Base-by-base conservation (phyloP, 2,888 invertebrate species). In the Noctua janthe region DNA sequence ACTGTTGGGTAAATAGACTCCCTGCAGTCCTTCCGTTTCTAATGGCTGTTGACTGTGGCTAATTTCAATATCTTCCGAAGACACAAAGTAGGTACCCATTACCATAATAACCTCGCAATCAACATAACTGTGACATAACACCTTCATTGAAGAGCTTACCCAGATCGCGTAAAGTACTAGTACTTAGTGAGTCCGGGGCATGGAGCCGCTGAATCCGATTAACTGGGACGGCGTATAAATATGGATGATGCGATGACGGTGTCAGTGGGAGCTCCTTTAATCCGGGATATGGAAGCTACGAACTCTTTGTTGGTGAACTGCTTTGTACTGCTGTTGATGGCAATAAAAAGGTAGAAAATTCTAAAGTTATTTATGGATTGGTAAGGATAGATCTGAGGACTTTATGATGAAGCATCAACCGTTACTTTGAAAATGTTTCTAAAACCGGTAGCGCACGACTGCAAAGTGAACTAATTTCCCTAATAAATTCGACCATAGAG, bases 191-290 rank as follows among this genome's bases (percentile, higher is more conserved):
- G 70, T 54, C 78, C 78, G 77, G 83, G 87, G 84, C 83, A 87
- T 73, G 76, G 79, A 84, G 73, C 75, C 69, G n/a, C 81, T 85
- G 86, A 90, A 91, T 87, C 91, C 88, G 88, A 90, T 91, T 91
- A 91, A 90, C 88, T 89, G 87, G 88, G 86, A 87, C 77, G 80
- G 76, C 69, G 84, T 87, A 92, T 93, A 91, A 93, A 93, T 92
- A 92, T 93, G 91, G 89, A 93, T 91, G 90, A 90, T 73, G 82
- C 47, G 71, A 89, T 88, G 91, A 91, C 90, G 78, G 89, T 90
- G 91, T 91, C 91, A 90, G 80, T 89, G 83, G 87, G 89, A 88
- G 69, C 69, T 17, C 87, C 67, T 83, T 87, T 92, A 92, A 92
- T 92, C 90, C 89, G 76, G 87, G 86, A 89, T 85, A 78, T 82